phyloP scores from a whole-genome alignment of 1,140 invertebrate genomes.

The Myzus persicae region DNA sequence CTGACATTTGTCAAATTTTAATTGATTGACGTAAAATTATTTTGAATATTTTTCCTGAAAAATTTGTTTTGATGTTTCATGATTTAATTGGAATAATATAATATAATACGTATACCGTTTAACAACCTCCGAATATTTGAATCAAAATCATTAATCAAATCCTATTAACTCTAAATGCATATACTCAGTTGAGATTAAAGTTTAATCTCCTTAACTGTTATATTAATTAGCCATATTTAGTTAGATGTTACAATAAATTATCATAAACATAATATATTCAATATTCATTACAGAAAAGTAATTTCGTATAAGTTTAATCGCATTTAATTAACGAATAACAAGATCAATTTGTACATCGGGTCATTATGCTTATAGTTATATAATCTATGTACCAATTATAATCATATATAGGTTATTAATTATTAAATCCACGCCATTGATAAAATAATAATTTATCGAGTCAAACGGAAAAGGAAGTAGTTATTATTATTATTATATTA shows the following conservation, averaged over 20 bases:
- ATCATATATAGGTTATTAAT: neutral
- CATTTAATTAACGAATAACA: neutral
- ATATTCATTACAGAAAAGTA: neutral
- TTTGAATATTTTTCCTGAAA: neutral
- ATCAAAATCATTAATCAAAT: neutral
- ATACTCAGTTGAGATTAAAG: neutral
- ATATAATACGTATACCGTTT: neutral
- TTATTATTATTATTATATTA: neutral
- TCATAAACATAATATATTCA: neutral
- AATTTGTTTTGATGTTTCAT: neutral
- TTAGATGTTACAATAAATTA: constrained; percentile 13
- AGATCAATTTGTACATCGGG: neutral
- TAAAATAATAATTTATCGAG: neutral
- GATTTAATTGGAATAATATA: neutral
- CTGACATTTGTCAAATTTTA: too few relatives aligned
- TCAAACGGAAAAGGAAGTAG: neutral
- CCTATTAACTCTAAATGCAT: neutral
- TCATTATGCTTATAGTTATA: neutral
- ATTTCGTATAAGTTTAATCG: neutral
- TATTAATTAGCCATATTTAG: constrained; percentile 5
- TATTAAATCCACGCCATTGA: neutral
- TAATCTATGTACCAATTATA: neutral
- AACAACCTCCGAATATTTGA: neutral
- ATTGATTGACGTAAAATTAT: too few relatives aligned
- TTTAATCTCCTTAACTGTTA: neutral